Evolutionary conservation across 1,140 invertebrate species (phyloP), one percentile per base, ranked within the genome.

Genomic region (Drepana arcuata): DNA sequence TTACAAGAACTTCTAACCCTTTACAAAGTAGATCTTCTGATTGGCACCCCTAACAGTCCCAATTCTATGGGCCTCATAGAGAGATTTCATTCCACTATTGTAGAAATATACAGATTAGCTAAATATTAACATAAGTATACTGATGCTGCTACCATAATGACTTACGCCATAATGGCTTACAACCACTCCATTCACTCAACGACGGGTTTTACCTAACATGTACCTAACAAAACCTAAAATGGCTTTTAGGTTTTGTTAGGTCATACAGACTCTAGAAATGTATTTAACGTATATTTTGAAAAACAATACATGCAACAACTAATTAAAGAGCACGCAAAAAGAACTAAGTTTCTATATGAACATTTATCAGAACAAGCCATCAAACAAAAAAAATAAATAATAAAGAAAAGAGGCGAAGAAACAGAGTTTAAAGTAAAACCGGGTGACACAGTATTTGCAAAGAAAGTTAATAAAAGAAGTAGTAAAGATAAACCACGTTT

Each of bases 1-100:
- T 15, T 38, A 2, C 33, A 41, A 31, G 25, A 48, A 41, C 10
- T 48, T 5, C 16, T 33, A 16, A 11, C 2, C 0, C 27, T 41
- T 6, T 36, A 41, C 14, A 41, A 40, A 40, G 29, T 43, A 16
- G 32, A 43, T 7, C 16, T 43, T 5, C 46, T 43, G 14, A 33
- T 50, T 11, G 38, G 44, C 1, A 47, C 38, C 4, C 33, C 44
- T n/a, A 36, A 48, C 11, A 48, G 39, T 13, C 38, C 48, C 0
- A 46, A 33, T 21, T 51, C 42, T 6, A 46, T 51, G 39, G 48
- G 16, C 21, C 7, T 41, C 1, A 13, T 44, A 6, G 41, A 50
- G 41, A 31, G 47, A 9, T 45, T 50, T 16, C 48, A 45, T 26
- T 50, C 42, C 2, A 49, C 47, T 2, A 41, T 49, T 15, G 16